A percentile compares a stretch with the other conserved stretches of the same genome.
Evolutionary conservation across 1,140 invertebrate genomes (phyloP).

Genomic region (Drosophila littoralis): DNA sequence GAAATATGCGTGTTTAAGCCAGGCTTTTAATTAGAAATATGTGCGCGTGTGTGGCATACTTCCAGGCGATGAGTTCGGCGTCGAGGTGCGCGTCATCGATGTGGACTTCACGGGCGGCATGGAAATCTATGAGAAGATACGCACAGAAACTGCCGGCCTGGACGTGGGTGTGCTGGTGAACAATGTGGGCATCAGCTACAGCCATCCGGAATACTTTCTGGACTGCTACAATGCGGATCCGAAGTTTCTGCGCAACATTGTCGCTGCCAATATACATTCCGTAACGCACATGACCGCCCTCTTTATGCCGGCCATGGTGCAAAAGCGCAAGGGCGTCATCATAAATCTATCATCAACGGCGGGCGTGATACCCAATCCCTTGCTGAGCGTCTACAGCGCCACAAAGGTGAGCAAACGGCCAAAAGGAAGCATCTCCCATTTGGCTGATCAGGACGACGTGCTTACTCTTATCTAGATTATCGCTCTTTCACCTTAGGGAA

Average conservation of each 20-base stretch:
- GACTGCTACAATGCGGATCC: conserved; percentile 87
- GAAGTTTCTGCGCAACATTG: conserved; percentile 86
- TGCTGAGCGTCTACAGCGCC: conserved; percentile 94
- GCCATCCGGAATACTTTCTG: conserved; percentile 93
- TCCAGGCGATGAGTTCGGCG: conserved; percentile 89
- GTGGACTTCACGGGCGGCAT: conserved; percentile 92
- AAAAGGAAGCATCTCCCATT: too few species aligned
- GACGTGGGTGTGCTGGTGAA: conserved; percentile 97
- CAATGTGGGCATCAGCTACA: conserved; percentile 97
- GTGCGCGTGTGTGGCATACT: conserved; percentile 51
- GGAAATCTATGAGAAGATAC: conserved; percentile 91
- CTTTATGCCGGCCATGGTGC: conserved; percentile 95
- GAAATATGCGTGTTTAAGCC: conserved; percentile 1
- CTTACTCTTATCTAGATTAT: too few species aligned
- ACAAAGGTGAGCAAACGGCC: conserved; percentile 88
- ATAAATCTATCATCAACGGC: conserved; percentile 96
- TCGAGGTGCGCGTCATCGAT: conserved; percentile 92
- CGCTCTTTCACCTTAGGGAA: too few species aligned
- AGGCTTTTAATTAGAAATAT: background rate
- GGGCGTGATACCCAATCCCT: conserved; percentile 91
- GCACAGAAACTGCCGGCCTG: conserved; percentile 89
- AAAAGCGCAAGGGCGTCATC: conserved; percentile 92
- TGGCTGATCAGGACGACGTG: too few species aligned
- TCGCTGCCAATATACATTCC: conserved; percentile 90
- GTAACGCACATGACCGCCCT: conserved; percentile 93